These are phyloP conservation scores for Neodiprion fabricii DNA, from an alignment of 1,140 invertebrate genomes.

Conservation along the genomic window DNA sequence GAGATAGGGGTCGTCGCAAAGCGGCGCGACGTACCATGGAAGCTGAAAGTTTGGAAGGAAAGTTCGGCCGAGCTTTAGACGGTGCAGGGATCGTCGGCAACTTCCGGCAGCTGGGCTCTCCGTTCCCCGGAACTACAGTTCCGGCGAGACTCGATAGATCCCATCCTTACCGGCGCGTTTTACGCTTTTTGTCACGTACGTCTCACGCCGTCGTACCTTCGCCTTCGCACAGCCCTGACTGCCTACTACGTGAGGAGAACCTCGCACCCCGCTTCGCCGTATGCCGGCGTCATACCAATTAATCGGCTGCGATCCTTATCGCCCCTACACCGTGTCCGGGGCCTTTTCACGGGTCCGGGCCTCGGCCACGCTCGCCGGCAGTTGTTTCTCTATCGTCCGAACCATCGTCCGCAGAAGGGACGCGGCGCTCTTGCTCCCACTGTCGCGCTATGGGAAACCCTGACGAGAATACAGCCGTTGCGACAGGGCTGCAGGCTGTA, in stretches of 20 bases:
- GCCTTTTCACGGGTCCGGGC: neutral
- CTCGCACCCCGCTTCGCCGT: slow-evolving; percentile 36
- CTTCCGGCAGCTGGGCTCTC: slow-evolving; percentile 47
- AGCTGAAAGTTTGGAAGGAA: slow-evolving; percentile 25
- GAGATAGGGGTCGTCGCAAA: neutral
- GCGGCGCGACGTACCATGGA: slow-evolving; percentile 27
- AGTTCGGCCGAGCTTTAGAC: slow-evolving; percentile 30
- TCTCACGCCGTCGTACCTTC: neutral
- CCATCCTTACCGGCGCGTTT: slow-evolving; percentile 56
- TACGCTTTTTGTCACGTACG: slow-evolving; percentile 49
- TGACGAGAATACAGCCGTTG: neutral
- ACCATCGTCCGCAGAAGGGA: neutral
- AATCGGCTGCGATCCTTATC: slow-evolving; percentile 59
- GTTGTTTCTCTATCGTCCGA: slow-evolving; percentile 10
- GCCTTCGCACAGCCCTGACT: neutral
- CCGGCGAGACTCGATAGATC: slow-evolving; percentile 33
- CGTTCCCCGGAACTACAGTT: slow-evolving; percentile 44
- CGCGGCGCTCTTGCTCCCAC: neutral
- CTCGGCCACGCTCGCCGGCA: neutral
- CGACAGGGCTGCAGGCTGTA: neutral
- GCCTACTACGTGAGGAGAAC: slow-evolving; percentile 40
- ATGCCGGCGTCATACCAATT: slow-evolving; percentile 60
- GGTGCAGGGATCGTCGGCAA: slow-evolving; percentile 41
- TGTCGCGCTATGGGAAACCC: neutral
- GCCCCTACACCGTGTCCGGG: slow-evolving; percentile 29